Percentiles rank a stretch among this genome's conserved stretches.
Evolutionary conservation across 2,797 vertebrate genomes (phyloP).

Genomic region (Tympanoctomys barrerae): DNA sequence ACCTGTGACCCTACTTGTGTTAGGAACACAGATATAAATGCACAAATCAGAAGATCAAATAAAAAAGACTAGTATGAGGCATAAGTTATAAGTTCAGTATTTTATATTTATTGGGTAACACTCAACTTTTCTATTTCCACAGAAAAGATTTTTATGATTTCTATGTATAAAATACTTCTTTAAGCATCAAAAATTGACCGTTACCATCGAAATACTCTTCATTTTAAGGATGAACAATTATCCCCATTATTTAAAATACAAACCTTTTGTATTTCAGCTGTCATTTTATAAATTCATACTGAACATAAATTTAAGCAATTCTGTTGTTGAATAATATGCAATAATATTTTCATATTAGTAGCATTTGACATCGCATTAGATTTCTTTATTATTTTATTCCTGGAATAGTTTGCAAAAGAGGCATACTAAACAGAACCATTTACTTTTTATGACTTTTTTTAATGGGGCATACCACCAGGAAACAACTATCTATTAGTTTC

Average conservation of each 20-base stretch:
- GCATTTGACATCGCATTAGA: conserved; percentile 78
- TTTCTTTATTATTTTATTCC: conserved; percentile 86
- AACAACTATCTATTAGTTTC: conserved; percentile 85
- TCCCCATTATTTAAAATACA: conserved; percentile 84
- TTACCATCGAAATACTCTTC: conserved; percentile 81
- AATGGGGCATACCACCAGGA: conserved; percentile 79
- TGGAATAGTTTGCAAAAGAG: conserved; percentile 83
- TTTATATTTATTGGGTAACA: conserved; percentile 71
- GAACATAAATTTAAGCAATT: conserved; percentile 86
- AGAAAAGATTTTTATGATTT: conserved; percentile 61
- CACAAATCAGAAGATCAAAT: background rate
- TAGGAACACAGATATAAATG: background rate
- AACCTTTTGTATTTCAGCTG: conserved; percentile 84
- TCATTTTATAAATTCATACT: conserved; percentile 82
- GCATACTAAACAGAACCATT: conserved; percentile 84
- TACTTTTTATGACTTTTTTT: conserved; percentile 84
- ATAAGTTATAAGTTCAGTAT: conserved; percentile 68
- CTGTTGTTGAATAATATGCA: conserved; percentile 82
- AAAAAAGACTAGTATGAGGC: conserved; percentile 38
- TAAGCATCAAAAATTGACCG: conserved; percentile 77
- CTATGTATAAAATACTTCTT: conserved; percentile 74
- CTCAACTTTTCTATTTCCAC: conserved; percentile 74
- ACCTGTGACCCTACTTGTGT: background rate
- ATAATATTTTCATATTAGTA: conserved; percentile 86
- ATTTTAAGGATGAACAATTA: conserved; percentile 85